Evolutionary conservation across 2,797 vertebrate genomes (phyloP).

Genomic region (Lophius americanus): DNA sequence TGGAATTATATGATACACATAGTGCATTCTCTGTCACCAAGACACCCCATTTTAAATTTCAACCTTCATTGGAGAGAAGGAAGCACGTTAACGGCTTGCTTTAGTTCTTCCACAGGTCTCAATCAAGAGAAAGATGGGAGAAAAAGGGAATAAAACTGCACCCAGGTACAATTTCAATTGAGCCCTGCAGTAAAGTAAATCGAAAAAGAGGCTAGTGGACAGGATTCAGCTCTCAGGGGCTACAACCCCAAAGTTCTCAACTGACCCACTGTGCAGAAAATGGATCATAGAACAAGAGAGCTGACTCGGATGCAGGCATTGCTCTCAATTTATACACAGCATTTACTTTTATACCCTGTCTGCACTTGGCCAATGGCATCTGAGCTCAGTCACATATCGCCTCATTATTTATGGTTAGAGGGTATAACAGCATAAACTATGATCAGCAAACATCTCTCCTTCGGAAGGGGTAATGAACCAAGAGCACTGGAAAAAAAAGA

Average conservation of each 20-base stretch:
- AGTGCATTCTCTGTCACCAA: slow-evolving; percentile 9
- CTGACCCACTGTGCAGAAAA: slow-evolving; percentile 48
- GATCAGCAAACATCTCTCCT: slow-evolving; percentile 66
- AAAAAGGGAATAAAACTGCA: slow-evolving; percentile 17
- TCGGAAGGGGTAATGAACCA: slow-evolving; percentile 62
- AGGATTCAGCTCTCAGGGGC: slow-evolving; percentile 42
- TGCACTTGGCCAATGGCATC: slow-evolving; percentile 52
- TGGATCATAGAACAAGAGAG: slow-evolving; percentile 48
- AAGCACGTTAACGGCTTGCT: slow-evolving; percentile 7
- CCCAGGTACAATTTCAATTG: slow-evolving; percentile 45
- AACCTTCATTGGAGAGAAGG: slow-evolving; percentile 25
- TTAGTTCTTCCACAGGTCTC: slow-evolving; percentile 32
- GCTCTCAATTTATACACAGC: slow-evolving; percentile 44
- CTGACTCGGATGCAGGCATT: slow-evolving; percentile 42
- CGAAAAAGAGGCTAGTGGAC: slow-evolving; percentile 58
- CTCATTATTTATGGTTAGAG: slow-evolving; percentile 68
- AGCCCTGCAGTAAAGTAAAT: slow-evolving; percentile 47
- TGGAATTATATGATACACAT: slow-evolving; percentile 24
- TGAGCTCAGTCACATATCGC: slow-evolving; percentile 42
- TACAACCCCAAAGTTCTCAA: slow-evolving; percentile 59
- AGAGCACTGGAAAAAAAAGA: slow-evolving; percentile 35
- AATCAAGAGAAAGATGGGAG: slow-evolving; percentile 3
- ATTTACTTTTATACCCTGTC: slow-evolving; percentile 45
- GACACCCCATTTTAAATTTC: slow-evolving; percentile 33
- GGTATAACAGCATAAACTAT: slow-evolving; percentile 47